Base-by-base conservation (phyloP, 1,140 invertebrate genomes). In the Coelopa frigida region DNA sequence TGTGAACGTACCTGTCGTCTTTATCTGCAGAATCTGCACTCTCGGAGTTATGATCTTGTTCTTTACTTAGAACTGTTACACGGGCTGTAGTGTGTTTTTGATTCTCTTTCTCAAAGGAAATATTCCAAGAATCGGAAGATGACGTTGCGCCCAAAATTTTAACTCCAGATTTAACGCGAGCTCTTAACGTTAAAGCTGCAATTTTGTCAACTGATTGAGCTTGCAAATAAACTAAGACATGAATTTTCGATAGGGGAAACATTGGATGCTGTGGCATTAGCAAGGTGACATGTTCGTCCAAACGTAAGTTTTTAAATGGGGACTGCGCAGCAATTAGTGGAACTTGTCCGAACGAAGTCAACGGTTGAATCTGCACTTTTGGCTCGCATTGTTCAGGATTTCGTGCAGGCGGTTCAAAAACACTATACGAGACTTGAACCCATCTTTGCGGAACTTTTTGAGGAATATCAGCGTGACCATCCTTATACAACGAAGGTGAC, bases 221-320 rank as follows among this genome's bases (percentile, higher is more conserved):
- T 33, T 87, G 82, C n/a, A 92, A 73, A 59, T 88, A 89, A 2
- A 89, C 88, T 3, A 89, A 87, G 2, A 92, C 78, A 68, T 92
- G 87, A 31, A 93, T 73, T 52, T 85, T 81, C n/a, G 88, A 89
- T 53, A 87, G 80, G 2, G 89, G 89, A 72, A 91, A 92, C 4
- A 93, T 71, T 1, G 87, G 83, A 22, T 83, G 82, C 59, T 91
- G 83, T 1, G 90, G 89, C n/a, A 92, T 72, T n/a, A 92, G 70
- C n/a, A 93, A 78, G 0, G 83, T 82, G 1, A 92, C 72, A 20
- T 81, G 78, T 27, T 90, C 85, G 49, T 89, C 87, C 37, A 82
- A 76, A 40, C 82, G 79, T 15, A 91, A 73, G 61, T 92, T 87
- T 52, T 87, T 81, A 57, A 90, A 92, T 4, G 83, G 80, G 14